These are phyloP conservation scores for Leptinotarsa juncta DNA, from an alignment of 2,888 invertebrate genomes.

Conservation along the genomic window DNA sequence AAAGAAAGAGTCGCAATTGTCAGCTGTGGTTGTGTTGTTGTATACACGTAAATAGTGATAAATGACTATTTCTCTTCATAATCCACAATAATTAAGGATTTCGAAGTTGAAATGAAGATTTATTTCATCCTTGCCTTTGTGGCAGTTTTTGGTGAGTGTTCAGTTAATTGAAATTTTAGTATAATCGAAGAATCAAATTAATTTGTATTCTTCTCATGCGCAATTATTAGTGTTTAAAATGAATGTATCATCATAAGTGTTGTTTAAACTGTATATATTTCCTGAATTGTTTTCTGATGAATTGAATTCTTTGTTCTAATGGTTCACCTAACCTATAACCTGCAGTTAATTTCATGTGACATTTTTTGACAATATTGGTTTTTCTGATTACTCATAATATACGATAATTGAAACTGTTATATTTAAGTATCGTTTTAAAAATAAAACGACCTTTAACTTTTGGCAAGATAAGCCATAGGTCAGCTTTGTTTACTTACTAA, in stretches of 20 bases:
- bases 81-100: constrained; percentile 13
- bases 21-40: constrained; percentile 17
- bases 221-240: too few relatives aligned
- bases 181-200: background rate
- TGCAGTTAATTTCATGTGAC: background rate
- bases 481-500: constrained; percentile 18
- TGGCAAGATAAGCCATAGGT: constrained; percentile 33
- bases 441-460: constrained; percentile 30
- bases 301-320: too few relatives aligned
- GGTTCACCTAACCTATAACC: too few relatives aligned
- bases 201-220: too few relatives aligned
- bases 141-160: constrained; percentile 48
- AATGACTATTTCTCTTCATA: constrained; percentile 8
- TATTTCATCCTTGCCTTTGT: constrained; percentile 44
- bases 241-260: too few relatives aligned
- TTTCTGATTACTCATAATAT: background rate
- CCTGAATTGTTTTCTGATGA: too few relatives aligned
- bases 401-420: constrained; percentile 5
- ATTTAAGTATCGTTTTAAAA: constrained; percentile 16
- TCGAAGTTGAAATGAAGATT: constrained; percentile 48
- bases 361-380: background rate
- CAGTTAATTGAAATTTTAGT: background rate
- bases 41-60: constrained; percentile 1
- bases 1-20: background rate
- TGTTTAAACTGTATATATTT: too few relatives aligned